These are phyloP conservation scores for Arremon aurantiirostris DNA, from an alignment of 2,797 vertebrate genomes.

Conservation along the genomic window DNA sequence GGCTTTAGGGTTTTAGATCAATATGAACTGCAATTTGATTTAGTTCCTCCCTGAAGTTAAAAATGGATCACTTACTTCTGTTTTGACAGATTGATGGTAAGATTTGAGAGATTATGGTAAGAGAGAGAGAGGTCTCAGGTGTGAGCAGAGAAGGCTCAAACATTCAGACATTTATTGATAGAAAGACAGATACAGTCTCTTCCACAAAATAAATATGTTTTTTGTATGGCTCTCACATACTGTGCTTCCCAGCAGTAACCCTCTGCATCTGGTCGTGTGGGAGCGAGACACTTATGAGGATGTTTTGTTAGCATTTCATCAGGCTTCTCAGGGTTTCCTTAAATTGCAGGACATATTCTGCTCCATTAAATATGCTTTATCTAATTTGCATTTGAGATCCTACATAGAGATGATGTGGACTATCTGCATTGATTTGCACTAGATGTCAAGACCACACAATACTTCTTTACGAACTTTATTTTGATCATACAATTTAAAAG, in stretches of 20 bases:
- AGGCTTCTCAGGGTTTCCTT: not conserved
- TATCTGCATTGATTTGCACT: not conserved
- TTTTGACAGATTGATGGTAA: slow-evolving; percentile 1
- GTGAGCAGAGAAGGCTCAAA: not conserved
- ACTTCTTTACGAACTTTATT: not conserved
- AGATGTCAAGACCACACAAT: not conserved
- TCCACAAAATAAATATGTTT: not conserved
- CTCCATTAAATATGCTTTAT: not conserved
- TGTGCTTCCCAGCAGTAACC: not conserved
- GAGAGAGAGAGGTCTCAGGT: not conserved
- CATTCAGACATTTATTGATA: not conserved
- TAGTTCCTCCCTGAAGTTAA: not conserved
- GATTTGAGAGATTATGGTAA: not conserved
- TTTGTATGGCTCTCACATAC: not conserved
- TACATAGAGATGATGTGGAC: not conserved
- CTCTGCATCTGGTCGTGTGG: not conserved
- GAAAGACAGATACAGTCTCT: not conserved
- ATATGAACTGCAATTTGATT: not conserved
- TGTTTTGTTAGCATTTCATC: not conserved
- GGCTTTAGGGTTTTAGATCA: not conserved
- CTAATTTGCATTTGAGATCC: not conserved
- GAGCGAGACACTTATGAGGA: not conserved
- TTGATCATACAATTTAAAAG: not conserved
- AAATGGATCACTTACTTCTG: not conserved
- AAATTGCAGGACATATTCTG: not conserved